Conservation (phyloP, 2,888 invertebrate species). For the Coenonympha glycerion region DNA sequence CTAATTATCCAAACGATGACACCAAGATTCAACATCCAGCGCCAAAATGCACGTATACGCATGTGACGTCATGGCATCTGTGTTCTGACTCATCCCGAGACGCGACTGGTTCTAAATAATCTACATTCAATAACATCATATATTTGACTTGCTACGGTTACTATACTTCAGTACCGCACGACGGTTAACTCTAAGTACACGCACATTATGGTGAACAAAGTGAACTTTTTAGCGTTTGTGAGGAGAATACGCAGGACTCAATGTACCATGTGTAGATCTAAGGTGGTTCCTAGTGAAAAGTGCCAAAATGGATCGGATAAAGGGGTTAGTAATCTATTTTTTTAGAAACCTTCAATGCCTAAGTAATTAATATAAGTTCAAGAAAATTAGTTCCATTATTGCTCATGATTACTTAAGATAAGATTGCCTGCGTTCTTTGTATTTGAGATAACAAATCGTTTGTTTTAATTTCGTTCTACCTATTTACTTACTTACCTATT, state of each 20-base stretch:
- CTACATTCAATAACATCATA: slow-evolving; percentile 36
- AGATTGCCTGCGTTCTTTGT: no score
- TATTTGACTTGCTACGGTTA: slow-evolving; percentile 44
- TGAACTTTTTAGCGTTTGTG: slow-evolving; percentile 23
- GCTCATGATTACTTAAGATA: no score
- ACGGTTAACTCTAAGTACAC: slow-evolving; percentile 36
- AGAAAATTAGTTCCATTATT: no score
- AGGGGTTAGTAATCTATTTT: slow-evolving; percentile 30
- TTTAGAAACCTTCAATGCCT: no score
- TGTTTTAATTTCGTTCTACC: no score
- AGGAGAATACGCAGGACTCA: slow-evolving; percentile 20
- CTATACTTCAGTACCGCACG: slow-evolving; percentile 40
- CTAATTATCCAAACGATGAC: slow-evolving; percentile 12
- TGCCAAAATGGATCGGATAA: slow-evolving; percentile 32
- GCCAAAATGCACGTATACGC: slow-evolving; percentile 24
- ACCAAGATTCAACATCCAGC: background rate
- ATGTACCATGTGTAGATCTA: slow-evolving; percentile 39
- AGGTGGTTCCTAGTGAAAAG: slow-evolving; percentile 31
- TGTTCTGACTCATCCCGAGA: slow-evolving; percentile 37
- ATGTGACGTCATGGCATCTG: slow-evolving; percentile 31
- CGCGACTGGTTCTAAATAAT: slow-evolving; percentile 39
- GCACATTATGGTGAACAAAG: slow-evolving; percentile 32
- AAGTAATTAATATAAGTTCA: no score
- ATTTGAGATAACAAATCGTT: no score
- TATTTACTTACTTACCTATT: no score